Conservation (phyloP, 2,888 invertebrate species). For the Dolomedes plantarius region DNA sequence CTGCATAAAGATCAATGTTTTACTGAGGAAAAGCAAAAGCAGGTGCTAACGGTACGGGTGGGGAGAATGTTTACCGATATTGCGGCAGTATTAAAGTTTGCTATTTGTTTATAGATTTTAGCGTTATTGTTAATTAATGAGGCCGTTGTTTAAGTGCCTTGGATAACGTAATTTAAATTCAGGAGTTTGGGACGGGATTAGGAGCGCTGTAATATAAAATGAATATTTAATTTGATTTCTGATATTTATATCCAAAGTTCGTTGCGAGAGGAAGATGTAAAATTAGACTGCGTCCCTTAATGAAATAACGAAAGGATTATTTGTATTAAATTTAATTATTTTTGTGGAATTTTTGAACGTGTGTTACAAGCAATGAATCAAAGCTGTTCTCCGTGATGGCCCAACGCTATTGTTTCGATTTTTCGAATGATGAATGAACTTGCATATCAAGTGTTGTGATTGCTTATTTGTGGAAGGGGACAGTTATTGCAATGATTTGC, state of each 20-base stretch:
- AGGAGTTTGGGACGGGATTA: neutral
- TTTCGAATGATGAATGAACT: too few relatives aligned
- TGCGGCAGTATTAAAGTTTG: slow-evolving; percentile 25
- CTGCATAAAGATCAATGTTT: slow-evolving; percentile 49
- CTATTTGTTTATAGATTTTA: slow-evolving; percentile 65
- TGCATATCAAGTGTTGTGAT: too few relatives aligned
- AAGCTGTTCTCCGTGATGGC: too few relatives aligned
- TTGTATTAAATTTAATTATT: too few relatives aligned
- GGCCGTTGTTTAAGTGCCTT: neutral
- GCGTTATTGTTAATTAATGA: slow-evolving; percentile 59
- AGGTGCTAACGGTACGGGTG: slow-evolving; percentile 43
- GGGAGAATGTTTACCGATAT: slow-evolving; percentile 52
- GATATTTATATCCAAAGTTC: slow-evolving; percentile 17
- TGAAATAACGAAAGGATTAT: neutral
- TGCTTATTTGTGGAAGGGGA: too few relatives aligned
- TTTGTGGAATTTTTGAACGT: too few relatives aligned
- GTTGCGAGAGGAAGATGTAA: slow-evolving; percentile 2
- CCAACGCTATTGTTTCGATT: too few relatives aligned
- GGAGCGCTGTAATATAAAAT: slow-evolving; percentile 35
- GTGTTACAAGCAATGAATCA: too few relatives aligned
- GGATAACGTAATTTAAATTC: slow-evolving; percentile 13
- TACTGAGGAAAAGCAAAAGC: slow-evolving; percentile 40
- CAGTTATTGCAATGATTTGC: too few relatives aligned
- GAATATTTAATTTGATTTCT: slow-evolving; percentile 43
- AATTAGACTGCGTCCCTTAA: neutral